Base-by-base conservation (phyloP, 2,797 vertebrate genomes). In the Masticophis lateralis region DNA sequence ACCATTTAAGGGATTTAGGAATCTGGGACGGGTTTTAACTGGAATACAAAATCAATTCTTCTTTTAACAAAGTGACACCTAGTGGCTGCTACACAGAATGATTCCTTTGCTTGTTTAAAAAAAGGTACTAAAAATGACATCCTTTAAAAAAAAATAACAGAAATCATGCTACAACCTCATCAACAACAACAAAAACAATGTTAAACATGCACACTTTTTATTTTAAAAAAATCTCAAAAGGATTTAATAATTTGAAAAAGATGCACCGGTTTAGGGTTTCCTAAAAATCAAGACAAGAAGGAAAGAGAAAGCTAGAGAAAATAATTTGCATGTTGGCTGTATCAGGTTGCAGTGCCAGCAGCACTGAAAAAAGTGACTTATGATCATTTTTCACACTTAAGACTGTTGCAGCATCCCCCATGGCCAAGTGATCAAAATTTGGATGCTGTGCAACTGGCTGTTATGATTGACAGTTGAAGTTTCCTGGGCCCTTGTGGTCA, bases 1-100 rank as follows among this genome's bases (percentile, higher is more conserved):
- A 97, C 98, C 98, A 97, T 98, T 97, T 98, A 98, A 97, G 97
- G 98, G 97, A 96, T 98, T 97, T 97, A 32, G 94, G 92, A 95
- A 97, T 97, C 97, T 97, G 96, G 97, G 97, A 97, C 97, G 95
- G 95, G 95, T 94, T 95, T 88, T 95, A 94, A 94, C 91, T 83
- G 14, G 95, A 92, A 88, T 57, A 53, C 88, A 90, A 93, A 83
- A 8, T 87, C 63, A 0, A 10, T 57, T 92, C 95, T 95, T 32
- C 56, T 69, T 91, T 96, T 95, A 95, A 95, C 93, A 96, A 96
- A 95, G 90, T 97, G 97, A 97, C 98, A 97, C 94, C 98, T 98
- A 97, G 98, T 94, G 98, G 97, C 90, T 92, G 32, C 90, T 74
- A 0, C 14, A 74, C 5, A 88, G 63, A 91, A 59, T 47, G 57